Base-by-base conservation (phyloP, 2,113 vertebrate species). In the Balaenoptera acutorostrata region DNA sequence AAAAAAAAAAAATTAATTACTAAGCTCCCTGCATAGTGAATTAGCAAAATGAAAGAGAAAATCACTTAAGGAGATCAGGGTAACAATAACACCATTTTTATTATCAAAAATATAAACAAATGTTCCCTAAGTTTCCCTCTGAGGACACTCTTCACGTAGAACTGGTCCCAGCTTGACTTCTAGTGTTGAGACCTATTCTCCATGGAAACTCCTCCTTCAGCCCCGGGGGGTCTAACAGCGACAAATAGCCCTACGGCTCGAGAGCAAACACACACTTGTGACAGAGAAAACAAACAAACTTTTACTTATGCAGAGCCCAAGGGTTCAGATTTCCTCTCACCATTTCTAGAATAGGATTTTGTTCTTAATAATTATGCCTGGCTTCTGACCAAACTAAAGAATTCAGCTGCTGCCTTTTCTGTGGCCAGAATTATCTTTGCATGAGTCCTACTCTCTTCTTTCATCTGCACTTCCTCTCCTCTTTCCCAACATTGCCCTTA, bases 271-370 rank as follows among this genome's bases (percentile, higher is more conserved):
- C 59, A 63, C 41, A 41, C 44, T 95, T 55, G 44, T 41, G 64
- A 36, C 61, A 90, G 96, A 84, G 87, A 97, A 97, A 96, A 97
- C 90, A 98, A 97, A 97, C 82, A 96, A 92, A 87, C n/a, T 95
- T 63, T 77, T 63, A 69, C 90, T 97, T 84, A 78, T 7, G 17
- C 55, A 9, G 57, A 94, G 59, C 91, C 64, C 59, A 52, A 25
- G 57, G 68, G 69, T 49, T 98, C 66, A 61, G 63, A 46, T 96
- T 97, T 98, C 96, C 68, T 95, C 71, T 89, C 39, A 63, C 46
- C 39, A 41, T 57, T 74, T 89, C 94, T 90, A 92, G 75, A 41
- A 39, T 27, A 74, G 68, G 92, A 88, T 81, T 80, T 91, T 69
- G 25, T 44, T 64, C 75, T 92, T 72, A 13, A 95, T 84, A 55